phyloP scores from a whole-genome alignment of 2,797 vertebrate species.

The Hippocampus kuda region DNA sequence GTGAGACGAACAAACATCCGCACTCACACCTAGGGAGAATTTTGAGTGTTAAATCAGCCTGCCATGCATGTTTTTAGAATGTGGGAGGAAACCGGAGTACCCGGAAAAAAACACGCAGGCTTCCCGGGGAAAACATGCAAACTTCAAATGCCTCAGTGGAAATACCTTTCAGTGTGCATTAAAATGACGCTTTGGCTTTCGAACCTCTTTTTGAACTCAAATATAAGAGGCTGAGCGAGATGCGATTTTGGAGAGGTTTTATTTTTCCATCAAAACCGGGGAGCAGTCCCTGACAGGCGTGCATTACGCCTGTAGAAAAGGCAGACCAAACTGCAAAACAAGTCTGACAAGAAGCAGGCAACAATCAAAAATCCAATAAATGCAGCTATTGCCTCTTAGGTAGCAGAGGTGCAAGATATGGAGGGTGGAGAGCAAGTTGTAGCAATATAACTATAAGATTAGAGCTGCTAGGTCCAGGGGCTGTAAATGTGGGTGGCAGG shows the following conservation, averaged over 20 bases:
- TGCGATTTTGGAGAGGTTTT: background rate
- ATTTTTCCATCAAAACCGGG: background rate
- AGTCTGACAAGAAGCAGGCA: background rate
- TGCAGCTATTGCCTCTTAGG: background rate
- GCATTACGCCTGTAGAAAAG: background rate
- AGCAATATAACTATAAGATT: background rate
- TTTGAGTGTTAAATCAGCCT: too few species aligned
- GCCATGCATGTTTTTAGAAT: too few species aligned
- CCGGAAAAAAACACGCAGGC: too few species aligned
- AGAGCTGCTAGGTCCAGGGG: too few species aligned
- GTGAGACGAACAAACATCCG: too few species aligned
- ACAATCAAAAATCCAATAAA: constrained; percentile 1
- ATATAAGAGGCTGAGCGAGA: background rate
- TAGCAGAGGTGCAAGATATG: background rate
- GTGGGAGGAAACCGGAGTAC: too few species aligned
- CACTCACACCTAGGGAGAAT: too few species aligned
- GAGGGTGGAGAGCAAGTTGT: background rate
- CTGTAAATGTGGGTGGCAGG: background rate
- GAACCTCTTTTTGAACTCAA: background rate
- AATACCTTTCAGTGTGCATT: constrained; percentile 1
- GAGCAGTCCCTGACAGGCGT: background rate
- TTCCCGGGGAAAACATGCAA: too few species aligned
- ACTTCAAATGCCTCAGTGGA: background rate
- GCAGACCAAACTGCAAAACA: background rate
- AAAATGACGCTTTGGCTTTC: background rate